Base-by-base conservation (phyloP, 2,888 invertebrate species). In the Nomada hirtipes region DNA sequence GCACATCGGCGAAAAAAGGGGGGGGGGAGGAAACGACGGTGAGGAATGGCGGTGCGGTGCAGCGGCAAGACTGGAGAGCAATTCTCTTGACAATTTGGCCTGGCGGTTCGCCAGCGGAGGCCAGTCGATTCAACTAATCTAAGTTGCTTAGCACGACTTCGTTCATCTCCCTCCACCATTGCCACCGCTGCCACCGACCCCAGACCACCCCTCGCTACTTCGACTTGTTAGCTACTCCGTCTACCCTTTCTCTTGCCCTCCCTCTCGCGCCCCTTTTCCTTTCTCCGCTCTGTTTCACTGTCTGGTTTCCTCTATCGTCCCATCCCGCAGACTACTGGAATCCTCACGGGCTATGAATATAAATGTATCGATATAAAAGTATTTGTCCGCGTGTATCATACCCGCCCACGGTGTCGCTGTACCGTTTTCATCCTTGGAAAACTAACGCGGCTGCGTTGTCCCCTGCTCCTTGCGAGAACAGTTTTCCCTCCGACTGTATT, bases 111-210 rank as follows among this genome's bases (percentile, higher is more conserved):
- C 92, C 92, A 92, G 88, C 85, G 79, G 86, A 88, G 91, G 88
- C 91, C 90, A 92, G 92, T 92, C 90, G 92, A 92, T 92, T 92
- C 90, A 91, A 92, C 92, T 92, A 92, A 92, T 92, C 91, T 91
- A 91, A 92, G 92, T 92, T 92, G 92, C 92, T 92, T 91, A 91
- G 92, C 90, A 91, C 91, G 91, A 92, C 90, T 91, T 92, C 86
- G 89, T 86, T 83, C 85, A 74, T 80, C 88, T 83, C 87, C 83
- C 85, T 84, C 81, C 76, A 42, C 73, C 64, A 65, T 74, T 79
- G 59, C 83, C 71, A 50, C 73, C 64, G 68, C 76, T 79, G 59
- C 83, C 71, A 36, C 74, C 88, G 81, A 81, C 85, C 89, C 74
- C 71, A 61, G 55, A 61, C 79, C 73, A 55, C 20, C 79, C 69